Conservation (phyloP, 2,113 vertebrate genomes). For the Anser cygnoides region DNA sequence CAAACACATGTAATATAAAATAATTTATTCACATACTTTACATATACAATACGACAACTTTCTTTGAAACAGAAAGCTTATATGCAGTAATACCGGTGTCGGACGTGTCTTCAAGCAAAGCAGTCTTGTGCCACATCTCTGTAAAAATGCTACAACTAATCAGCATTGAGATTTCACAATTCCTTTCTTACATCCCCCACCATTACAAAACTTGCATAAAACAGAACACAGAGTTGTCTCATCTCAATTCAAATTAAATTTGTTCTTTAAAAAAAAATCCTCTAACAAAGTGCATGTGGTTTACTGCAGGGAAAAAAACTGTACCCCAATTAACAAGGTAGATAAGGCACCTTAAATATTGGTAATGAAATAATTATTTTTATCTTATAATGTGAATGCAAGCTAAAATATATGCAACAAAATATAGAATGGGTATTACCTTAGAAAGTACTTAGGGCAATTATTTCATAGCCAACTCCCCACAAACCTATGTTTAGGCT, state of each 20-base stretch:
- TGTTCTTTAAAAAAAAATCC: neutral
- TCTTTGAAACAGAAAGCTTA: conserved; percentile 72
- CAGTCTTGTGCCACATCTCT: neutral
- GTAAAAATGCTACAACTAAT: conserved; percentile 1
- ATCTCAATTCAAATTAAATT: neutral
- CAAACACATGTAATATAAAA: conserved; percentile 68
- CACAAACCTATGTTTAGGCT: conserved; percentile 31
- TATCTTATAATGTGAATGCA: neutral
- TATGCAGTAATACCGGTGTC: neutral
- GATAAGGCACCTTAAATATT: conserved; percentile 64
- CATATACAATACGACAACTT: conserved; percentile 64
- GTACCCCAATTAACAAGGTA: conserved; percentile 26
- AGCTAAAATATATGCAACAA: conserved; percentile 4
- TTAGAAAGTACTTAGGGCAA: conserved; percentile 34
- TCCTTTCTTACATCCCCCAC: conserved; percentile 30
- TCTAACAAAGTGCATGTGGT: conserved; percentile 34
- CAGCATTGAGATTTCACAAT: neutral
- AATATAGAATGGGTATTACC: neutral
- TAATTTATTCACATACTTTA: conserved; percentile 80
- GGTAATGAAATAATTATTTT: neutral
- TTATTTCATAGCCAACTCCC: conserved; percentile 35
- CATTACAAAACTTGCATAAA: neutral
- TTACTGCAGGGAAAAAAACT: neutral
- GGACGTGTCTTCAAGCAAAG: conserved; percentile 45
- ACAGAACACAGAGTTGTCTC: neutral